phyloP scores from a whole-genome alignment of 2,888 invertebrate genomes.

The Octodonta nipae region DNA sequence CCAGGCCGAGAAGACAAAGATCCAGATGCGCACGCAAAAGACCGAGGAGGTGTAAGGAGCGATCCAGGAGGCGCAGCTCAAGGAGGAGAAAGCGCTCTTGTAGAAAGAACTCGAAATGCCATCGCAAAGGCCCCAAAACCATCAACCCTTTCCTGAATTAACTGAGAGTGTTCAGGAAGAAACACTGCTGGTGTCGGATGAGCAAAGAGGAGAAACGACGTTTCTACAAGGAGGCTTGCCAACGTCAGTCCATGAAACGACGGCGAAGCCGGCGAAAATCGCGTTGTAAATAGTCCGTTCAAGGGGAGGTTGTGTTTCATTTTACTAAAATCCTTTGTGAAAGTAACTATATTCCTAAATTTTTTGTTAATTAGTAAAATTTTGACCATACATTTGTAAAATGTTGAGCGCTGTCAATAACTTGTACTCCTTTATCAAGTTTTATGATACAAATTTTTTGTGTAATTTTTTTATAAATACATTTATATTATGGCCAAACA shows the following conservation, averaged over 20 bases:
- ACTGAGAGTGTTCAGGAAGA: slow-evolving; percentile 21
- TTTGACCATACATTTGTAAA: too few species aligned
- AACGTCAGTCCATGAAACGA: not conserved
- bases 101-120: slow-evolving; percentile 5
- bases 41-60: not conserved
- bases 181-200: slow-evolving; percentile 24
- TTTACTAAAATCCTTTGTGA: too few species aligned
- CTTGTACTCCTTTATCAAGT: too few species aligned
- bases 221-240: slow-evolving; percentile 9
- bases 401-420: too few species aligned
- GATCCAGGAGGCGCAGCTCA: slow-evolving; percentile 1
- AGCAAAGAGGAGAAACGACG: slow-evolving; percentile 8
- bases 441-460: too few species aligned
- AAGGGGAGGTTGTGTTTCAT: too few species aligned
- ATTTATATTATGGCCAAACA: too few species aligned
- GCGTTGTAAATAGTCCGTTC: too few species aligned
- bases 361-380: too few species aligned
- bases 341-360: too few species aligned
- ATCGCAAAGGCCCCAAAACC: slow-evolving; percentile 12
- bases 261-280: not conserved
- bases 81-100: slow-evolving; percentile 4
- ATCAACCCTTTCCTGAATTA: slow-evolving; percentile 27
- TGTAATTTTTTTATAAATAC: too few species aligned
- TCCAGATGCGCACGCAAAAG: slow-evolving; percentile 1
- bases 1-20: slow-evolving; percentile 4